Base-by-base conservation (phyloP, 2,888 invertebrate species). In the Ischnura elegans region DNA sequence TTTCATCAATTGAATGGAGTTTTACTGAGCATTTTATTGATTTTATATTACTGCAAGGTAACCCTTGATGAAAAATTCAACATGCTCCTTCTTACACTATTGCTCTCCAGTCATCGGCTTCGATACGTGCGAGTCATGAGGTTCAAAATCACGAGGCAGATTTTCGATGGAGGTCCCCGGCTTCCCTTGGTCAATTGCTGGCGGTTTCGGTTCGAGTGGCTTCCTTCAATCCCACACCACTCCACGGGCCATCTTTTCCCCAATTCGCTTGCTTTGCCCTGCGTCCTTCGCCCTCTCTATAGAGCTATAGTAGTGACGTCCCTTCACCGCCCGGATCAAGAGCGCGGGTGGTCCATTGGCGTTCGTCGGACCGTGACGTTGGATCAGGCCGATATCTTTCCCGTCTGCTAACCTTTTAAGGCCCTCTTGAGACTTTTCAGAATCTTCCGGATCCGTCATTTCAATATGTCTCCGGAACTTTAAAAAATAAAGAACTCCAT, bases 371-470 rank as follows among this genome's bases (percentile, higher is more conserved):
- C 76, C 36, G 76, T 76, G 76, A 29, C 16, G 13, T 21, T 1
- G 76, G 76, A 76, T 61, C 16, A 29, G 61, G 21, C 76, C 76
- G 76, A 29, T 36, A 76, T 76, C 76, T 76, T 76, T 76, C 76
- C 36, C 76, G 76, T 76, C 76, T 36, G 36, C 36, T 13, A 25
- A 36, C 16, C 19, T 76, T 76, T n/a, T 21, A n/a, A 29, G 76
- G 76, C 5, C 36, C 36, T 36, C 76, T 19, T 29, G 29, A 36
- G 36, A 76, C 13, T 76, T 76, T n/a, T 16, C 36, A 25, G 76
- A 36, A 76, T 76, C 76, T 36, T 36, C 36, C 16, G n/a, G 76
- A 76, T 29, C 36, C 29, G 16, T 76, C 25, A 10, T 61, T 61
- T 21, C 61, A n/a, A n/a, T n/a, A n/a, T n/a, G 3, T 8, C 19